These are phyloP conservation scores for Cryptosula pallasiana DNA, from an alignment of 2,888 invertebrate species.

Conservation along the genomic window DNA sequence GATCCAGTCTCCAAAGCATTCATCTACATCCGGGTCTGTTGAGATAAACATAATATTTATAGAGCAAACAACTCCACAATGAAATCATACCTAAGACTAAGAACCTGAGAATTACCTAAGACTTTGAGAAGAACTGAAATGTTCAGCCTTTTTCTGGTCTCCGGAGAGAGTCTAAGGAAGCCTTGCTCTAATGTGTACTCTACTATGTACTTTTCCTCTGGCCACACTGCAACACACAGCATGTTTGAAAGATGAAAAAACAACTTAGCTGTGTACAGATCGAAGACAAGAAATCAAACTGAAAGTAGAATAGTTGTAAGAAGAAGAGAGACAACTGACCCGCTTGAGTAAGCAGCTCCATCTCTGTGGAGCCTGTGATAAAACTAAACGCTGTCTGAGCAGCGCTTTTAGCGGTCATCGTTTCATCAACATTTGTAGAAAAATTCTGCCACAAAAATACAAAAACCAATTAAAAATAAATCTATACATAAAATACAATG, in stretches of 20 bases:
- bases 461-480: no score
- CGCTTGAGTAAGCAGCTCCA: slow-evolving; percentile 61
- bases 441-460: no score
- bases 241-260: no score
- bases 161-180: slow-evolving; percentile 80
- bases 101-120: slow-evolving; percentile 43
- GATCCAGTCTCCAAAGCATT: slow-evolving; percentile 89
- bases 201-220: slow-evolving; percentile 89
- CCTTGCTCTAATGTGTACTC: slow-evolving; percentile 98
- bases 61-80: no score
- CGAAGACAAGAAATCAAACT: no score
- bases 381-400: background rate
- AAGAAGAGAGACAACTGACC: slow-evolving; percentile 56
- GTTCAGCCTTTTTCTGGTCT: slow-evolving; percentile 76
- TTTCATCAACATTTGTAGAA: no score
- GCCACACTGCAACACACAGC: slow-evolving; percentile 56
- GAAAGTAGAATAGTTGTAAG: no score
- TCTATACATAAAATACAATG: no score
- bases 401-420: no score
- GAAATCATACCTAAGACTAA: background rate
- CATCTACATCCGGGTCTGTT: slow-evolving; percentile 81
- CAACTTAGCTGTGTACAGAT: no score
- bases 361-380: slow-evolving; percentile 45
- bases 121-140: slow-evolving; percentile 70
- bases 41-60: no score